Base-by-base conservation (phyloP, 2,113 vertebrate genomes). In the Hemiscyllium ocellatum region DNA sequence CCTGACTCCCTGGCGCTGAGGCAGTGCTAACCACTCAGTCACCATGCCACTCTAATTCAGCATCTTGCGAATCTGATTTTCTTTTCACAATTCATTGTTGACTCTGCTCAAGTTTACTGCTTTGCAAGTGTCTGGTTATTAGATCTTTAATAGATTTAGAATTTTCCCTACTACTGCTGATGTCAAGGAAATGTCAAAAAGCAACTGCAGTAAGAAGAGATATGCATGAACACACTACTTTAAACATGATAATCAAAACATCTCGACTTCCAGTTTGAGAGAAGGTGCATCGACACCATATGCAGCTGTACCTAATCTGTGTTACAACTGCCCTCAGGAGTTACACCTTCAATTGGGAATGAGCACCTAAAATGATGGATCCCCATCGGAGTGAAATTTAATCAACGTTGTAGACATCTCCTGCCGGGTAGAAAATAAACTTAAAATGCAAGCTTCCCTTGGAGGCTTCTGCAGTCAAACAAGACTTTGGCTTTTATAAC, bases 351-450 rank as follows among this genome's bases (percentile, higher is more conserved):
- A n/a, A 33, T 17, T 37, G 33, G n/a, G 78, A 80, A 2, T 80
- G 78, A 80, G 15, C 13, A 80, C 78, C 78, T 80, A n/a, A 37
- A 37, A 80, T 80, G 78, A 80, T 37, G 33, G 78, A n/a, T 80
- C 78, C 17, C 78, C 78, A 80, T 37, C 33, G 78, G 78, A 80
- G 78, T 13, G 78, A 80, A 80, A 80, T 80, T 17, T 37, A 80
- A 80, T 80, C 78, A 80, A 80, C n/a, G 37, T n/a, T 37, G 78
- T 19, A 80, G 78, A 2, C 15, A 80, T 80, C 29, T 17, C 78
- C 78, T 80, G 78, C 78, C 78, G 37, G n/a, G 78, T 80, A 80
- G 78, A 80, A 80, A 80, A 80, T 80, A 80, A 80, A 33, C 78
- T 80, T 80, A 37, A 26, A 80, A 80, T 80, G 78, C 13, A 80